Percentiles rank a stretch among this genome's conserved stretches.
These are phyloP conservation scores for Campylomormyrus tamandua DNA, from an alignment of 2,113 vertebrate species.

Conservation along the genomic window DNA sequence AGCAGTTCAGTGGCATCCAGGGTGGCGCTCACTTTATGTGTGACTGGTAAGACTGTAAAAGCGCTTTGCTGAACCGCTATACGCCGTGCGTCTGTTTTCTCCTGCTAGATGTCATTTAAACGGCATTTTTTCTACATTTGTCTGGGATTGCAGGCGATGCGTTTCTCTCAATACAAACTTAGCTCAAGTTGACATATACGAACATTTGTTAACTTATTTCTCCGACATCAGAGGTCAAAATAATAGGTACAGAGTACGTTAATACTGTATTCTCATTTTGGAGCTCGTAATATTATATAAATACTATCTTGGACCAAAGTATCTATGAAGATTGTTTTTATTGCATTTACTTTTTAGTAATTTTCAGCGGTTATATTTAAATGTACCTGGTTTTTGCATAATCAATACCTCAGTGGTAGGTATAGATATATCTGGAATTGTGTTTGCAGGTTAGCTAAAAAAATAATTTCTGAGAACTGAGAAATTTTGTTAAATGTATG, in stretches of 20 bases:
- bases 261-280: neutral
- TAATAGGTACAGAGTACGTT: neutral
- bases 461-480: neutral
- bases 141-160: neutral
- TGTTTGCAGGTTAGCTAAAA: neutral
- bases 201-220: neutral
- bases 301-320: neutral
- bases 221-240: neutral
- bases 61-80: constrained; percentile 9
- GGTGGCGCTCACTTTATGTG: constrained; percentile 28
- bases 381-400: neutral
- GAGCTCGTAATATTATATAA: neutral
- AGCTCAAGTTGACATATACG: neutral
- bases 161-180: neutral
- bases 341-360: neutral
- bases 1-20: constrained; percentile 46
- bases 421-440: neutral
- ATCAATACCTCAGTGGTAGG: neutral
- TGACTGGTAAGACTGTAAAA: constrained; percentile 45
- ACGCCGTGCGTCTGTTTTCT: constrained; percentile 7
- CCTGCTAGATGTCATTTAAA: neutral
- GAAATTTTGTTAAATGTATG: neutral
- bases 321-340: neutral
- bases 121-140: neutral
- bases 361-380: neutral